Base-by-base conservation (phyloP, 2,888 invertebrate genomes). In the Caenorhabditis zanzibari region DNA sequence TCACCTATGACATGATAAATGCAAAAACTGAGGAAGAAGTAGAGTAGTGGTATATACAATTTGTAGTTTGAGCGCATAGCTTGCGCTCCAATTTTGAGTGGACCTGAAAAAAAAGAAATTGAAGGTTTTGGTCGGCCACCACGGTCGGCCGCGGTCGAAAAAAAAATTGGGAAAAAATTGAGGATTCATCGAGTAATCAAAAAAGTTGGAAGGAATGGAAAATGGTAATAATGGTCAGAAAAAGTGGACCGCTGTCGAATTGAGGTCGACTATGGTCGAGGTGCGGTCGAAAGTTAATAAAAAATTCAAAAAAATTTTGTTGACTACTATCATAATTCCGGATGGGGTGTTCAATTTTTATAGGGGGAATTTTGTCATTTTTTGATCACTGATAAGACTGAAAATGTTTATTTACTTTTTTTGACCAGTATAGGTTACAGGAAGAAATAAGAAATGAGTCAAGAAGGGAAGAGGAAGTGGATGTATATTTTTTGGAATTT, bases 41-140 rank as follows among this genome's bases (percentile, higher is more conserved):
- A 26, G 24, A 73, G 32, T 5, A 73, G 14, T 32, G 63, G 14
- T 75, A 75, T 75, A 56, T 75, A 66, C 76, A 76, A 41, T 41
- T 54, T 38, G 44, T 1, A 24, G 54, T 52, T 59, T 14, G 71
- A 69, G 77, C 69, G 77, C 77, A 77, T 77, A 52, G 59, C 69
- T 49, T 49, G 56, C 69, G 66, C 75, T 49, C 44, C 28, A 47
- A 54, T 54, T 64, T 69, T 71, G n/a, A 64, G 49, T 32, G 10
- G 63, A 47, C 54, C 69, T 56, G 54, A 6, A 54, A 54, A 54
- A 41, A 38, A 5, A 12, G 41, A 47, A 28, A 28, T 14, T 4
- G 6, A 28, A 54, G n/a, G 19, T 19, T 47, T 47, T 19, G 9
- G 10, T 44, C 16, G 3, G 3, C 0, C 2, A 32, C 7, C 7